phyloP scores from a whole-genome alignment of 2,888 invertebrate species.

The Congeria kusceri region DNA sequence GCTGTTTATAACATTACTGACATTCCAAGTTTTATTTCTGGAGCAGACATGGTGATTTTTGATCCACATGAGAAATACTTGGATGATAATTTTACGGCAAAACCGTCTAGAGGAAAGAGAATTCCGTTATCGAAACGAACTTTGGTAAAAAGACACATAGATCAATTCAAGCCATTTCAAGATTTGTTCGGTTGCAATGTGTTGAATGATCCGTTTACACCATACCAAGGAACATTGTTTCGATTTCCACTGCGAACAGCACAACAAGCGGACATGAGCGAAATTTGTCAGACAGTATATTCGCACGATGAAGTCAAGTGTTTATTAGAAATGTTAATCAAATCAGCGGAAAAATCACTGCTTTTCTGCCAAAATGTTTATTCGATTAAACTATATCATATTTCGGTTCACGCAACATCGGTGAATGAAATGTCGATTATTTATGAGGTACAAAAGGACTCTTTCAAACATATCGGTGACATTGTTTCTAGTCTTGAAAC shows the following conservation, averaged over 20 bases:
- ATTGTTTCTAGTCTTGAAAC: conserved; percentile 5
- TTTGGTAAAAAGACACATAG: conserved; percentile 56
- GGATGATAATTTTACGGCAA: conserved; percentile 38
- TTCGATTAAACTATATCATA: conserved; percentile 74
- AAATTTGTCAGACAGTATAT: conserved; percentile 74
- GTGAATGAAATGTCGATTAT: conserved; percentile 12
- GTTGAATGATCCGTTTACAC: not conserved
- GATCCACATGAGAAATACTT: conserved; percentile 82
- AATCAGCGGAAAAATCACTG: conserved; percentile 77
- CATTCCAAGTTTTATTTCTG: conserved; percentile 82
- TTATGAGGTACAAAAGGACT: conserved; percentile 15
- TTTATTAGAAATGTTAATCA: conserved; percentile 74
- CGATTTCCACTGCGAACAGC: conserved; percentile 81
- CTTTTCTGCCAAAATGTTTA: conserved; percentile 83
- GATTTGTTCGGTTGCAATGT: conserved; percentile 71
- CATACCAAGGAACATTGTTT: conserved; percentile 80
- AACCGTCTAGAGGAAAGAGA: conserved; percentile 63
- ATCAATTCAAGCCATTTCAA: conserved; percentile 77
- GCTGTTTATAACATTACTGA: conserved; percentile 83
- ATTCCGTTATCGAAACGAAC: conserved; percentile 60
- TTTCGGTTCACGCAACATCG: conserved; percentile 44
- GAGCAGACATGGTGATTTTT: conserved; percentile 80
- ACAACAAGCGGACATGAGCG: conserved; percentile 75
- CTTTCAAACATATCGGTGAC: not conserved
- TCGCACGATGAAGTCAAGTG: conserved; percentile 69